A percentile compares a stretch with the other conserved stretches of the same genome.
Conservation (phyloP, 1,140 invertebrate genomes). For the Drosophila dunni region DNA sequence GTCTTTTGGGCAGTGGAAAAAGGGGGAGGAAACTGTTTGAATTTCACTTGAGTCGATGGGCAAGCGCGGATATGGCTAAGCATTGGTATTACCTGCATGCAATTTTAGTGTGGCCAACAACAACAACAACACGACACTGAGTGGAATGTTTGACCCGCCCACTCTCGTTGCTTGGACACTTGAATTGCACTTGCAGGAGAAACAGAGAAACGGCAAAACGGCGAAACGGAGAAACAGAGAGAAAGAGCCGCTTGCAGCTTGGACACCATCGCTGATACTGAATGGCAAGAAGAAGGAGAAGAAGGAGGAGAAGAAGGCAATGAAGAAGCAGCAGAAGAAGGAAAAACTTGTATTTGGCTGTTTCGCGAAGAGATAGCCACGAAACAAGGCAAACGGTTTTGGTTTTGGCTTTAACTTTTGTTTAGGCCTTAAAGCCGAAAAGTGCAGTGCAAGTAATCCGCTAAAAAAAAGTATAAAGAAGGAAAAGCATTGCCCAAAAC, state of each 20-base stretch:
- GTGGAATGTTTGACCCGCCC: conserved; percentile 50
- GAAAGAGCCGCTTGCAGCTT: conserved; percentile 18
- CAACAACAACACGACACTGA: conserved; percentile 5
- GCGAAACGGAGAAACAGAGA: not conserved
- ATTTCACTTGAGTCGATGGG: conserved; percentile 56
- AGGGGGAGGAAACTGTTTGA: conserved; percentile 27
- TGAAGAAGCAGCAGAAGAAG: conserved; percentile 11
- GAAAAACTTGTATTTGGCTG: conserved; percentile 63
- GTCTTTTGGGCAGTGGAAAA: conserved; percentile 11
- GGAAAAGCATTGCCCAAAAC: conserved; percentile 59
- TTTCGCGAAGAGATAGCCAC: conserved; percentile 49
- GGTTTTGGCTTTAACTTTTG: no score
- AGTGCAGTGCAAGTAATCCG: conserved; percentile 54
- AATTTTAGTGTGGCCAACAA: conserved; percentile 51
- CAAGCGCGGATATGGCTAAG: conserved; percentile 59
- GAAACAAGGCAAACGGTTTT: conserved; percentile 1
- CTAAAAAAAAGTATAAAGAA: conserved; percentile 4
- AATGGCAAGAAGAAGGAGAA: conserved; percentile 24
- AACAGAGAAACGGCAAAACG: no score
- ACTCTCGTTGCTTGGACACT: conserved; percentile 66
- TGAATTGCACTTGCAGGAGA: conserved; percentile 48
- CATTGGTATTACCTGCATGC: conserved; percentile 63
- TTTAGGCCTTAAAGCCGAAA: conserved; percentile 60
- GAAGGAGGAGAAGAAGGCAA: no score
- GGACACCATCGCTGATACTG: conserved; percentile 70